Evolutionary conservation across 2,888 invertebrate species (phyloP).

Genomic region (Leptopilina myrica): DNA sequence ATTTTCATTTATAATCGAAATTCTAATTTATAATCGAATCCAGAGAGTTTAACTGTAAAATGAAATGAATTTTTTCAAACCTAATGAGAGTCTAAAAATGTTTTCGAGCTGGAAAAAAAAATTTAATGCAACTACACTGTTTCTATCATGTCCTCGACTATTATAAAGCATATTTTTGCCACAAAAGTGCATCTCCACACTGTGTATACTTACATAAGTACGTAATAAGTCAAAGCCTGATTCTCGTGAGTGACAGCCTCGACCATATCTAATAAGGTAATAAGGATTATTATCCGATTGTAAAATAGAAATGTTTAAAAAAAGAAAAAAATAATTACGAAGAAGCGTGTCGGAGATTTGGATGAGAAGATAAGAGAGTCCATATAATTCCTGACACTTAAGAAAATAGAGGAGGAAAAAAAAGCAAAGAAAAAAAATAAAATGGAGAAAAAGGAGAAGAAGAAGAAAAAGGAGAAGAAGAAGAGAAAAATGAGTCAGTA

Average conservation of each 20-base stretch:
- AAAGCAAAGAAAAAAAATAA: too few relatives aligned
- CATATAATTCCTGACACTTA: not conserved
- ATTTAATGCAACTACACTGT: not conserved
- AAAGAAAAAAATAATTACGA: not conserved
- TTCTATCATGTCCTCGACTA: constrained; percentile 22
- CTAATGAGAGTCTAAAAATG: too few relatives aligned
- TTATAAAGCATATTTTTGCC: not conserved
- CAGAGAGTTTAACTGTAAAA: too few relatives aligned
- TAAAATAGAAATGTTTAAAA: constrained; percentile 17
- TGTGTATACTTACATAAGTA: constrained; percentile 10
- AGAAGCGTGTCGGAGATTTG: constrained; percentile 25
- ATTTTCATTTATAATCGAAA: too few relatives aligned
- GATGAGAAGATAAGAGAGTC: constrained; percentile 9
- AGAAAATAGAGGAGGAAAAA: not conserved
- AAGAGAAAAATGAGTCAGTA: not conserved
- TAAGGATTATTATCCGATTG: constrained; percentile 23
- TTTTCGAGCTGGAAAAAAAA: not conserved
- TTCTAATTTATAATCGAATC: too few relatives aligned
- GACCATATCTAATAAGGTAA: constrained; percentile 17
- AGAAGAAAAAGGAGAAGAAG: too few relatives aligned
- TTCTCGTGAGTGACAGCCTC: constrained; percentile 29
- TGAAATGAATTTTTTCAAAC: too few relatives aligned
- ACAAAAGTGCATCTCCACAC: not conserved
- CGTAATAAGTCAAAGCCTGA: constrained; percentile 29
- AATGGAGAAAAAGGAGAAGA: not conserved